Evolutionary conservation across 2,888 invertebrate genomes (phyloP).

Genomic region (Folsomia manolachei): DNA sequence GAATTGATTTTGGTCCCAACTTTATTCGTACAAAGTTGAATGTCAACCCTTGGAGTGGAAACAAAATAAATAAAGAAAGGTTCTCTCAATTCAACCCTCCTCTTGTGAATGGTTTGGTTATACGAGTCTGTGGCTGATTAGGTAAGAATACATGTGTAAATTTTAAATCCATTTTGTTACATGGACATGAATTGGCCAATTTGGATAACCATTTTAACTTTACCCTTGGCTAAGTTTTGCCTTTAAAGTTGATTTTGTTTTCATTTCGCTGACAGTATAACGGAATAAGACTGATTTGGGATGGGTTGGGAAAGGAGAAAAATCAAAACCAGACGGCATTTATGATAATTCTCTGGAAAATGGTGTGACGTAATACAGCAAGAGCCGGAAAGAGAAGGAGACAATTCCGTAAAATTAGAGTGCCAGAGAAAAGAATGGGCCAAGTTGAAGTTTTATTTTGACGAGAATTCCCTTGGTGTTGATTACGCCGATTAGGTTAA

Average conservation of each 20-base stretch:
- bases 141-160: constrained; percentile 21
- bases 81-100: not conserved
- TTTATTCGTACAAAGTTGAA: not conserved
- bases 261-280: not conserved
- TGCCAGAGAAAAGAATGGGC: not conserved
- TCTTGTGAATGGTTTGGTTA: not conserved
- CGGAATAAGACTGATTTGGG: not conserved
- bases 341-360: constrained; percentile 11
- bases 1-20: constrained; percentile 9
- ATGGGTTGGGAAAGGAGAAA: not conserved
- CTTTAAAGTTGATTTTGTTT: not conserved
- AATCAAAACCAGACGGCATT: constrained; percentile 17
- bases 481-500: not conserved
- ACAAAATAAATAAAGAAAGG: not conserved
- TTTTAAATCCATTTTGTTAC: constrained; percentile 16
- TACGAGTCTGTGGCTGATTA: constrained; percentile 13
- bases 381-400: not conserved
- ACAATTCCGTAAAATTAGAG: not conserved
- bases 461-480: not conserved
- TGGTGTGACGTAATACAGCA: no score
- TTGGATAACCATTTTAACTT: not conserved
- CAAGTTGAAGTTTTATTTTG: not conserved
- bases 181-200: constrained; percentile 20
- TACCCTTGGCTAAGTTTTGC: not conserved
- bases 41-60: constrained; percentile 19